A percentile compares a stretch with the other conserved stretches of the same genome.
These are phyloP conservation scores for Antheraea assamensis DNA, from an alignment of 2,888 invertebrate genomes.

Conservation along the genomic window DNA sequence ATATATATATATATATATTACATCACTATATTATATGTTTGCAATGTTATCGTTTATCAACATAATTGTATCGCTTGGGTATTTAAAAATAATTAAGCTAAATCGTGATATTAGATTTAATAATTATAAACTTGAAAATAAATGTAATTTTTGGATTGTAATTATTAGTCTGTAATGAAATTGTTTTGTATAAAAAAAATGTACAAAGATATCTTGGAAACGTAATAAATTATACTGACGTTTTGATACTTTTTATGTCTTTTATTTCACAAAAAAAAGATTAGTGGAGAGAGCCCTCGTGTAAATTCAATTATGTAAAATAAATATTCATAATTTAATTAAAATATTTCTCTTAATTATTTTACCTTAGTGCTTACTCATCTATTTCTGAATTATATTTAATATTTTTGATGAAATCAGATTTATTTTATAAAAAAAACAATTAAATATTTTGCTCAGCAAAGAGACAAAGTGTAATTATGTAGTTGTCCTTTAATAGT, in stretches of 20 bases:
- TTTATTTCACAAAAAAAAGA: slow-evolving; percentile 49
- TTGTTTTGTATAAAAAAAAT: slow-evolving; percentile 79
- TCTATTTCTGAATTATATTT: slow-evolving; percentile 19
- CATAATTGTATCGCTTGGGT: slow-evolving; percentile 72
- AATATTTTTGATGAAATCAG: slow-evolving; percentile 6
- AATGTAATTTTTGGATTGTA: slow-evolving; percentile 82
- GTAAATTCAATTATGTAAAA: slow-evolving; percentile 32
- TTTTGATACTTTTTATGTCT: slow-evolving; percentile 77
- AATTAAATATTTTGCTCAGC: background rate
- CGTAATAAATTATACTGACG: slow-evolving; percentile 82
- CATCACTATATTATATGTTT: slow-evolving; percentile 46
- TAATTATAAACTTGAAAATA: slow-evolving; percentile 78
- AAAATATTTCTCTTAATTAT: slow-evolving; percentile 28
- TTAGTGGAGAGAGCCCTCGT: slow-evolving; percentile 24
- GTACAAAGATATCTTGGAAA: slow-evolving; percentile 80
- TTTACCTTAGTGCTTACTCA: slow-evolving; percentile 21
- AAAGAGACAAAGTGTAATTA: background rate
- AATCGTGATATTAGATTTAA: slow-evolving; percentile 82
- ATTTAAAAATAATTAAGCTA: slow-evolving; percentile 77
- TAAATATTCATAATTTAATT: slow-evolving; percentile 32
- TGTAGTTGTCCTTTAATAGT: no score
- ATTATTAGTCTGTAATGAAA: slow-evolving; percentile 77
- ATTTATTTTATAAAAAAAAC: background rate
- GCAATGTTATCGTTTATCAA: slow-evolving; percentile 69
- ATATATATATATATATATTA: slow-evolving; percentile 30